Conservation (phyloP, 1,140 invertebrate species). For the Sitodiplosis mosellana region DNA sequence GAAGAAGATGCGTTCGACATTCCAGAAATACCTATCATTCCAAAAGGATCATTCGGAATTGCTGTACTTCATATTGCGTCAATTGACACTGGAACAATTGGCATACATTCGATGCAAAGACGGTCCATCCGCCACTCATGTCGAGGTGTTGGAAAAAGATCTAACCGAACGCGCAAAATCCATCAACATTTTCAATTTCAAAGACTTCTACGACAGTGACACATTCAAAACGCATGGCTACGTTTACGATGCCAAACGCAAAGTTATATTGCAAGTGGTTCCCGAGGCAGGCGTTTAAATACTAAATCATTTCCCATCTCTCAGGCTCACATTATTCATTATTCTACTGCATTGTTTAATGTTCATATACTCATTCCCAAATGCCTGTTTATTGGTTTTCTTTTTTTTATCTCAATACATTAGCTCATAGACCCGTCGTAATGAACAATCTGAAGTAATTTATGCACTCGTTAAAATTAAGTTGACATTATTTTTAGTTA, state of each 20-base stretch:
- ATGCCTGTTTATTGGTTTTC: no score
- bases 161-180: constrained; percentile 79
- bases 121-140: constrained; percentile 46
- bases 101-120: constrained; percentile 70
- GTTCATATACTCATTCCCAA: no score
- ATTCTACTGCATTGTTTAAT: no score
- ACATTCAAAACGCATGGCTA: constrained; percentile 86
- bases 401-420: no score
- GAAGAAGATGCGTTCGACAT: constrained; percentile 86
- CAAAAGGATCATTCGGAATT: constrained; percentile 94
- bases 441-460: no score
- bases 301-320: no score
- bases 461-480: no score
- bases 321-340: no score
- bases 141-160: constrained; percentile 86
- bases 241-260: constrained; percentile 62
- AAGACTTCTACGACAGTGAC: constrained; percentile 81
- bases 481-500: no score
- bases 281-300: neutral
- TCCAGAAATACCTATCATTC: constrained; percentile 83
- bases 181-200: constrained; percentile 77
- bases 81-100: constrained; percentile 80
- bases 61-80: constrained; percentile 85
- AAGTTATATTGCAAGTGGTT: constrained; percentile 69
- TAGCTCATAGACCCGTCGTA: no score